Conservation (phyloP, 2,797 vertebrate species). For the Pseudopleuronectes americanus region DNA sequence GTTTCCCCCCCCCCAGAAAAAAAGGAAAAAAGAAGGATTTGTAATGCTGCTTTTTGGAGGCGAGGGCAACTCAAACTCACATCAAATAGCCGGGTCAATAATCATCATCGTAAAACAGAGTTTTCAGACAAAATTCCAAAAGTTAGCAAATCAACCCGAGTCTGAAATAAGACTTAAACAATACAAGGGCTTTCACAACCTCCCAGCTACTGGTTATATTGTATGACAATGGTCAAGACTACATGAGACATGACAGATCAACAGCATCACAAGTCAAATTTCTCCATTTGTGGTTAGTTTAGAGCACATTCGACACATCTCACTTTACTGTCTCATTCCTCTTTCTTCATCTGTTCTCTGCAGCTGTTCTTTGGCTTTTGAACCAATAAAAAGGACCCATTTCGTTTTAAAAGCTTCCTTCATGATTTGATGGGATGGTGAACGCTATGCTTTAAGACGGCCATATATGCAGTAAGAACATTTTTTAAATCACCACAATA, state of each 20-base stretch:
- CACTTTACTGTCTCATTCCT: constrained; percentile 22
- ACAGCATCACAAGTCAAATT: constrained; percentile 59
- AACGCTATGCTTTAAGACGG: constrained; percentile 44
- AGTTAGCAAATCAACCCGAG: constrained; percentile 66
- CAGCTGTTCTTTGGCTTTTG: constrained; percentile 70
- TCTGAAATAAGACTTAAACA: constrained; percentile 66
- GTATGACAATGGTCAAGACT: constrained; percentile 66
- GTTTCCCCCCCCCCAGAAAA: constrained; percentile 43
- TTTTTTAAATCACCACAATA: constrained; percentile 38
- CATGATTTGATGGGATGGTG: constrained; percentile 49
- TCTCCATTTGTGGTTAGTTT: constrained; percentile 52
- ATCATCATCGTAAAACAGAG: constrained; percentile 47
- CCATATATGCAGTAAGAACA: constrained; percentile 37
- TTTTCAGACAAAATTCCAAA: constrained; percentile 65
- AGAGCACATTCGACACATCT: constrained; percentile 52
- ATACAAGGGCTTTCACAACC: constrained; percentile 66
- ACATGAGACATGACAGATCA: constrained; percentile 64
- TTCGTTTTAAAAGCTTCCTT: constrained; percentile 53
- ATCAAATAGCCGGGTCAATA: constrained; percentile 63
- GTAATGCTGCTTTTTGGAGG: constrained; percentile 63
- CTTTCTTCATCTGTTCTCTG: constrained; percentile 35
- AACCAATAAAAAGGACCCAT: constrained; percentile 63
- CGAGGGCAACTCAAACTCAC: constrained; percentile 69
- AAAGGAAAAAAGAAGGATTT: constrained; percentile 28
- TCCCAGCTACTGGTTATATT: constrained; percentile 52